Evolutionary conservation across 2,888 invertebrate genomes (phyloP).

Genomic region (Crossocerus cetratus): DNA sequence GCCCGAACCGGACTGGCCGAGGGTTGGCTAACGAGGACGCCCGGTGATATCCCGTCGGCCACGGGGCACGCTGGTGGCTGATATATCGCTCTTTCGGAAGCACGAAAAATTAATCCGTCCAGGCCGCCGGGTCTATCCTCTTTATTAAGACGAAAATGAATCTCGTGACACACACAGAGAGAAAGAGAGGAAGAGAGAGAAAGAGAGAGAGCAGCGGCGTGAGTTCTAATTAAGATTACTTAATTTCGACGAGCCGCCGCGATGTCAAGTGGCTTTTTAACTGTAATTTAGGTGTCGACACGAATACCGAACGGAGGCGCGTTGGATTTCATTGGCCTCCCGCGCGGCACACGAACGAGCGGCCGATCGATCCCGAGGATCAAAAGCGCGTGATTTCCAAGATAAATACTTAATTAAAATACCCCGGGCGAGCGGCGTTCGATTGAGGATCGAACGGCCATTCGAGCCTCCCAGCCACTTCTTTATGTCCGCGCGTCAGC

Average conservation of each 20-base stretch:
- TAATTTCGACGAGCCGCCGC: constrained; percentile 18
- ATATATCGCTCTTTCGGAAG: constrained; percentile 3
- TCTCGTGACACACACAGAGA: neutral
- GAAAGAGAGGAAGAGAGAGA: no score
- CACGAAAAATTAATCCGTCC: neutral
- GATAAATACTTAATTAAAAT: constrained; percentile 55
- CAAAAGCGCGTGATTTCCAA: constrained; percentile 23
- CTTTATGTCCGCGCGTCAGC: neutral
- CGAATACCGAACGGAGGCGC: neutral
- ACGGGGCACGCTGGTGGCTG: neutral
- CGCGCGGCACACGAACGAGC: constrained; percentile 9
- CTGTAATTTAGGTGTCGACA: constrained; percentile 14
- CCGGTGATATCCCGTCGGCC: constrained; percentile 1
- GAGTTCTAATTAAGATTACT: constrained; percentile 24
- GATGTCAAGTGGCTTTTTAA: neutral
- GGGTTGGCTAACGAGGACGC: no score
- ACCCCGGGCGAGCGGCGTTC: constrained; percentile 15
- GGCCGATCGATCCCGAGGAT: constrained; percentile 28
- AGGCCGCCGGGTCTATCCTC: neutral
- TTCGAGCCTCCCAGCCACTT: constrained; percentile 17
- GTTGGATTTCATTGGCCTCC: constrained; percentile 25
- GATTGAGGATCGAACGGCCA: constrained; percentile 10
- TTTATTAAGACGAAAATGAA: constrained; percentile 23
- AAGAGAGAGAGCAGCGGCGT: neutral
- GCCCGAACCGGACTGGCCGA: neutral